Evolutionary conservation across 2,797 vertebrate species (phyloP).

Genomic region (Argyrosomus regius): DNA sequence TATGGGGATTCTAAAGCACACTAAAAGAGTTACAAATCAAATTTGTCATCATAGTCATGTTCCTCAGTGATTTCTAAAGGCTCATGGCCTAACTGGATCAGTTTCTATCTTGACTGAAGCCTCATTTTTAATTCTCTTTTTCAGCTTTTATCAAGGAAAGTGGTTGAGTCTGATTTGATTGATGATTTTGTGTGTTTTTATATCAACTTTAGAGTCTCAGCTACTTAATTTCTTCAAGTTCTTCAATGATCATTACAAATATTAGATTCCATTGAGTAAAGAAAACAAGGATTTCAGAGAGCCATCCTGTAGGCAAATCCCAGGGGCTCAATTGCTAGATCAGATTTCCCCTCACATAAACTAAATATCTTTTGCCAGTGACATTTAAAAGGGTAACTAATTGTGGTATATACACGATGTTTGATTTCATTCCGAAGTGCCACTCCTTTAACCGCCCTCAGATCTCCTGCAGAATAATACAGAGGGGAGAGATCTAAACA

Average conservation of each 20-base stretch:
- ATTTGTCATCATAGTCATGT: background rate
- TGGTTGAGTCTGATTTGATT: too few species aligned
- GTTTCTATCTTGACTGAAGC: background rate
- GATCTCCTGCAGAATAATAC: background rate
- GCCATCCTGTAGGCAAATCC: background rate
- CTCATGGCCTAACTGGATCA: background rate
- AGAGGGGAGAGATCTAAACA: background rate
- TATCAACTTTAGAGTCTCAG: background rate
- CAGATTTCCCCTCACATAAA: background rate
- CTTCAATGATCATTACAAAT: background rate
- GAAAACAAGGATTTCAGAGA: background rate
- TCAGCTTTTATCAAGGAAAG: background rate
- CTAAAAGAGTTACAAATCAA: background rate
- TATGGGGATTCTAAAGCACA: background rate
- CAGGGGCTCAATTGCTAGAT: background rate
- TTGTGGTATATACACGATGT: background rate
- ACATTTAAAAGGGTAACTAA: background rate
- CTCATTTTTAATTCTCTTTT: background rate
- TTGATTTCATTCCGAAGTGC: background rate
- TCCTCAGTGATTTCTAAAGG: background rate
- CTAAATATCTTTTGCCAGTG: background rate
- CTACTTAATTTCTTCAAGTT: background rate
- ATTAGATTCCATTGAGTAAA: background rate
- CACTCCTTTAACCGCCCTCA: conserved; percentile 2
- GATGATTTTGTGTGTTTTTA: too few species aligned